Conservation (phyloP, 2,888 invertebrate genomes). For the Thera obeliscata region DNA sequence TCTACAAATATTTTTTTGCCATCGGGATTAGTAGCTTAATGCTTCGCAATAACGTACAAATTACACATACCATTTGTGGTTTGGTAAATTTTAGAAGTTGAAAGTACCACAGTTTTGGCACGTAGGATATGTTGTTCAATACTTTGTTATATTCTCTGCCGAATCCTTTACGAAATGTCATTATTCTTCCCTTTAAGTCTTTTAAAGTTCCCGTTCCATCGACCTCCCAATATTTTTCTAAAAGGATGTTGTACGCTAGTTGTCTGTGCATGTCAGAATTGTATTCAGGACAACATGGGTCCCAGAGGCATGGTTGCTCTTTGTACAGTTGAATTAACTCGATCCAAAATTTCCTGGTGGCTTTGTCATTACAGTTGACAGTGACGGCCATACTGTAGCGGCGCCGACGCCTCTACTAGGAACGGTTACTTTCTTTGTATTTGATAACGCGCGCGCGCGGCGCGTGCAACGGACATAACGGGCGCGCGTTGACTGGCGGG, state of each 20-base stretch:
- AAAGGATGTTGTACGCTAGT: constrained; percentile 25
- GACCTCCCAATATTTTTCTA: constrained; percentile 35
- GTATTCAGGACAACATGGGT: constrained; percentile 14
- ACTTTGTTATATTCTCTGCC: constrained; percentile 4
- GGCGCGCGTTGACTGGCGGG: too few relatives aligned
- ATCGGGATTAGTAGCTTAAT: not conserved
- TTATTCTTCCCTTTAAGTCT: constrained; percentile 13
- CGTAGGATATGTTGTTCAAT: not conserved
- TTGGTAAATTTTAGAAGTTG: constrained; percentile 18
- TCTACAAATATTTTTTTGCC: not conserved
- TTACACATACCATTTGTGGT: not conserved
- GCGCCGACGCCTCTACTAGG: too few relatives aligned
- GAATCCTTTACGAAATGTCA: not conserved
- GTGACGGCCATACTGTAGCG: not conserved
- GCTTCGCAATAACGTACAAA: not conserved
- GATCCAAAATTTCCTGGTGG: constrained; percentile 18
- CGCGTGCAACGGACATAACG: too few relatives aligned
- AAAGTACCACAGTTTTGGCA: constrained; percentile 20
- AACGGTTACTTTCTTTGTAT: too few relatives aligned
- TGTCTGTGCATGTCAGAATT: constrained; percentile 3
- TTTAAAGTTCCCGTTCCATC: constrained; percentile 14
- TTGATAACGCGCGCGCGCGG: too few relatives aligned
- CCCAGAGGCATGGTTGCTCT: constrained; percentile 34
- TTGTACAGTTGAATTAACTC: constrained; percentile 29
- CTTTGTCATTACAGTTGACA: not conserved